A percentile compares a stretch with the other conserved stretches of the same genome.
Conservation (phyloP, 2,113 vertebrate species). For the Melanocharis versteri region DNA sequence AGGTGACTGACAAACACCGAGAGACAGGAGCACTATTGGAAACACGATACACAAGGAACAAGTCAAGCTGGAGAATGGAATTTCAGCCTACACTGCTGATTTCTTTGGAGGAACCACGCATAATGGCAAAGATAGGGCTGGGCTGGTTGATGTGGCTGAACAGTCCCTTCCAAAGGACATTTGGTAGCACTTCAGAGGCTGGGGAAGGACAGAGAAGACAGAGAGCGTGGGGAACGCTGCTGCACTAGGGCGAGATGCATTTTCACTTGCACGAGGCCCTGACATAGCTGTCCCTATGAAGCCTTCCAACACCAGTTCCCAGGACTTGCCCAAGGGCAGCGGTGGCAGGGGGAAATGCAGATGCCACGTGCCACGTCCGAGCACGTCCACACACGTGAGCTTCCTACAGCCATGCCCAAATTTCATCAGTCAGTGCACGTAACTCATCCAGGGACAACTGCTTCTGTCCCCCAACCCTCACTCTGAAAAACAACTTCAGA, state of each 20-base stretch:
- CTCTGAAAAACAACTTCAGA: background rate
- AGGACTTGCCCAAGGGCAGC: background rate
- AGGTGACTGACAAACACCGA: background rate
- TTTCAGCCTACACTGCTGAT: background rate
- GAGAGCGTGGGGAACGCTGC: background rate
- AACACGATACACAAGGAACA: background rate
- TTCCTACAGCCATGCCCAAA: rapidly evolving
- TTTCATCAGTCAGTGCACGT: rapidly evolving
- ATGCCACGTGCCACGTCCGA: rapidly evolving
- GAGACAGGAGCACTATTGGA: rapidly evolving
- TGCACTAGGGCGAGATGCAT: background rate
- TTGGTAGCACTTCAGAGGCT: background rate
- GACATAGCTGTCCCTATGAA: background rate
- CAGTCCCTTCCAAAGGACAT: background rate
- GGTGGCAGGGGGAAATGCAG: background rate
- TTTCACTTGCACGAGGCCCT: background rate
- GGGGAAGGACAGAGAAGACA: background rate
- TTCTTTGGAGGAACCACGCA: background rate
- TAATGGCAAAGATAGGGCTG: rapidly evolving
- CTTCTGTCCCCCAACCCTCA: background rate
- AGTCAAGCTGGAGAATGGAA: rapidly evolving
- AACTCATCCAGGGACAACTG: background rate
- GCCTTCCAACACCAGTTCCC: background rate
- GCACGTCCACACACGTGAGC: rapidly evolving
- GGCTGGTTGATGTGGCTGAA: background rate